These are phyloP conservation scores for Knipowitschia caucasica DNA, from an alignment of 2,797 vertebrate species.

Conservation along the genomic window DNA sequence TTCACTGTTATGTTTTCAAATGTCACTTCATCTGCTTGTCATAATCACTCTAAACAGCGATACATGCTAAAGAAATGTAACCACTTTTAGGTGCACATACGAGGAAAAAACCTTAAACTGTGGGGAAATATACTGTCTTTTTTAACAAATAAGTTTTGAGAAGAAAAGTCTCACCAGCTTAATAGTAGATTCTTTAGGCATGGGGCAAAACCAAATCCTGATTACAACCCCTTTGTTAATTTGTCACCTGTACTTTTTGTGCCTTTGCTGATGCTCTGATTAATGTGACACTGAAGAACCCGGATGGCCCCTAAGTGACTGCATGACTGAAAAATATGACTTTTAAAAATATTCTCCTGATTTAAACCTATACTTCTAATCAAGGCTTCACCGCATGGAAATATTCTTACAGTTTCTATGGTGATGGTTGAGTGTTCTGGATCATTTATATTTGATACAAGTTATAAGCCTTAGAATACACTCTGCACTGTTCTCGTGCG, in stretches of 20 bases:
- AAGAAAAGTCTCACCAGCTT: no score
- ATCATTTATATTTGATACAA: slow-evolving; percentile 38
- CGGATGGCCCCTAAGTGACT: slow-evolving; percentile 34
- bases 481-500: not conserved
- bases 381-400: not conserved
- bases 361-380: slow-evolving; percentile 24
- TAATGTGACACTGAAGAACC: slow-evolving; percentile 7
- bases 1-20: slow-evolving; percentile 30
- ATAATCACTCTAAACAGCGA: slow-evolving; percentile 26
- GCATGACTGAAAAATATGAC: slow-evolving; percentile 28
- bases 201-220: not conserved
- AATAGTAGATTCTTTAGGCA: not conserved
- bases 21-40: slow-evolving; percentile 33
- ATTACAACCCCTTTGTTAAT: not conserved
- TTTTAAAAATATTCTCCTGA: not conserved
- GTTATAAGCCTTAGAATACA: slow-evolving; percentile 11
- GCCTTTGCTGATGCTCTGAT: slow-evolving; percentile 49
- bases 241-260: slow-evolving; percentile 36
- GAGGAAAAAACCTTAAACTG: not conserved
- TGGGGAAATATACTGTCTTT: not conserved
- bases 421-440: slow-evolving; percentile 50
- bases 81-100: not conserved
- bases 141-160: no score
- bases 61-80: slow-evolving; percentile 4
- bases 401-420: slow-evolving; percentile 62